phyloP scores from a whole-genome alignment of 2,113 vertebrate species.

The Gambusia affinis region DNA sequence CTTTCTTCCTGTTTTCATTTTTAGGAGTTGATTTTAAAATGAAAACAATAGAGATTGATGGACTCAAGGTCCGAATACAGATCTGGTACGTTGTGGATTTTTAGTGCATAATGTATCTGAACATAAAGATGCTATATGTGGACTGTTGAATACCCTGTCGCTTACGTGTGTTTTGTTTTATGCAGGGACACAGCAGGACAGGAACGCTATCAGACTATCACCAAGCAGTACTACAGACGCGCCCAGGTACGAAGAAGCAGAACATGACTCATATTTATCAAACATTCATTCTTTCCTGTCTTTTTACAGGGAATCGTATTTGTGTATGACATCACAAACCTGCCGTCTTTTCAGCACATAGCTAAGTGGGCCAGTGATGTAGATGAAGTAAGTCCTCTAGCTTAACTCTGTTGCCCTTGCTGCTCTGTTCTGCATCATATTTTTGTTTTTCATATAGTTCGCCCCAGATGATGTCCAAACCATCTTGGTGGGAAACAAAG shows the following conservation, averaged over 20 bases:
- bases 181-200: conserved; percentile 96
- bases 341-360: conserved; percentile 94
- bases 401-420: background rate
- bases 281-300: background rate
- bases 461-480: conserved; percentile 89
- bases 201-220: conserved; percentile 96
- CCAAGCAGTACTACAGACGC: conserved; percentile 96
- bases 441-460: conserved; percentile 74
- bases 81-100: conserved; percentile 77
- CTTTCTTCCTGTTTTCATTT: background rate
- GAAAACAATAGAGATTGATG: conserved; percentile 83
- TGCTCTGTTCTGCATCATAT: background rate
- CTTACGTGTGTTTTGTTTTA: conserved; percentile 31
- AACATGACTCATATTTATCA: background rate
- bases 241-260: conserved; percentile 82
- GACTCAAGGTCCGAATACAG: conserved; percentile 81
- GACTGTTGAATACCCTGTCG: background rate
- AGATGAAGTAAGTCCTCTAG: conserved; percentile 86
- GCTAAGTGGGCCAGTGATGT: conserved; percentile 96
- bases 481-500: conserved; percentile 94
- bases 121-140: background rate
- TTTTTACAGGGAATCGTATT: conserved; percentile 89
- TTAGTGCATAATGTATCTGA: background rate
- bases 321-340: conserved; percentile 92
- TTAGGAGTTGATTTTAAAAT: conserved; percentile 85